phyloP scores from a whole-genome alignment of 2,113 vertebrate species.

The Nothobranchius furzeri region DNA sequence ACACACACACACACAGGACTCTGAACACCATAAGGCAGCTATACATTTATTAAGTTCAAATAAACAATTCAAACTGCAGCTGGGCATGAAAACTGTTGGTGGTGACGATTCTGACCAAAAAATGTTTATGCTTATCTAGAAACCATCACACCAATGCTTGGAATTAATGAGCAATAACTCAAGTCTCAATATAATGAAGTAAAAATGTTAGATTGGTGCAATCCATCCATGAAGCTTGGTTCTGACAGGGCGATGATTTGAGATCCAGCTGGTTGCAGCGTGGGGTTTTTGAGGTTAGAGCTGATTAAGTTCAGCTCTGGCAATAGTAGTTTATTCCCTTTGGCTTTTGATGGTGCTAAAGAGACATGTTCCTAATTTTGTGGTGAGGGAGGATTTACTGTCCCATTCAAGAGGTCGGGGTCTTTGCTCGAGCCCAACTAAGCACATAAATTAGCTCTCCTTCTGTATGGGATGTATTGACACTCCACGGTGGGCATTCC shows the following conservation, averaged over 20 bases:
- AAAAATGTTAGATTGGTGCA: not conserved
- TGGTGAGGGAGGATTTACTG: not conserved
- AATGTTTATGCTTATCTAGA: not conserved
- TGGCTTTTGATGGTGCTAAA: not conserved
- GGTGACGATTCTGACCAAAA: not conserved
- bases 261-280: not conserved
- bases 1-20: too few species aligned
- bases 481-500: not conserved
- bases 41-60: not conserved
- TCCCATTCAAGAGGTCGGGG: not conserved
- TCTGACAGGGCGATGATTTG: too few species aligned
- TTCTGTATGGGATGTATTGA: not conserved
- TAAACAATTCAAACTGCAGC: not conserved
- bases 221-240: not conserved
- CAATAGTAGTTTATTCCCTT: not conserved
- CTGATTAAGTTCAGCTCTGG: not conserved
- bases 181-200: too few species aligned
- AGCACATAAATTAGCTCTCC: not conserved
- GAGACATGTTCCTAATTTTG: not conserved
- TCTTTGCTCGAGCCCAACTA: not conserved
- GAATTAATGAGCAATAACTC: not conserved
- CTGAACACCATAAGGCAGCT: too few species aligned
- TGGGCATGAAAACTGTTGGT: not conserved
- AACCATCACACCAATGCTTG: conserved; percentile 3
- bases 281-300: not conserved